Evolutionary conservation across 1,140 invertebrate genomes (phyloP), one percentile per base, ranked within the genome.

Genomic region (Gonioctena quinquepunctata): DNA sequence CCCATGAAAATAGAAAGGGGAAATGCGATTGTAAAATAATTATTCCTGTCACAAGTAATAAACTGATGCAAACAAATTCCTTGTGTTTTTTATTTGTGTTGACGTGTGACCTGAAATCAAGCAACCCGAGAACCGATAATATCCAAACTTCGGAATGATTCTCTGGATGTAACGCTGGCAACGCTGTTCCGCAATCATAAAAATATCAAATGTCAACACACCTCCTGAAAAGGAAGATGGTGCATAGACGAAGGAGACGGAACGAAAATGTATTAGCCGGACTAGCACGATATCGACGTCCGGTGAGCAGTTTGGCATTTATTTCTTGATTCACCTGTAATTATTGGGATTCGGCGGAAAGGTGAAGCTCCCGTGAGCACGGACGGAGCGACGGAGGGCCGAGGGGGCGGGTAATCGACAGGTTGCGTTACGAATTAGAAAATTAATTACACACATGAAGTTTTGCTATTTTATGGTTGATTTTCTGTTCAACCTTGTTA

Each of bases 151-250:
- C n/a, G n/a, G n/a, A n/a, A n/a, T n/a, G n/a, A n/a, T 42, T 42
- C 33, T 1, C 33, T 42, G 2, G 33, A 2, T n/a, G n/a, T 42
- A 42, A 42, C 33, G 28, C 33, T 25, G 56, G 56, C 56, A 59
- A 59, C 56, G 26, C 21, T 25, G 56, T 26, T 16, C 4, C n/a
- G 25, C 25, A 23, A n/a, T 42, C 33, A 25, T 59, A 11, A 42
- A 62, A 42, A 33, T 62, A 62, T 48, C 60, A 62, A 42, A 62
- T 48, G 42, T 42, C 60, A 48, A 42, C 18, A 62, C 60, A 48
- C 60, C 60, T 42, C 60, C 60, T 27, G 42, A 62, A 26, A 62
- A 62, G 23, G 28, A 27, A 33, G 33, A 48, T 42, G 19, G 3
- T 27, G 18, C 21, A 19, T 16, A 42, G 26, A 18, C 19, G 60